These are phyloP conservation scores for Andricus grossulariae DNA, from an alignment of 1,140 invertebrate genomes.

Conservation along the genomic window DNA sequence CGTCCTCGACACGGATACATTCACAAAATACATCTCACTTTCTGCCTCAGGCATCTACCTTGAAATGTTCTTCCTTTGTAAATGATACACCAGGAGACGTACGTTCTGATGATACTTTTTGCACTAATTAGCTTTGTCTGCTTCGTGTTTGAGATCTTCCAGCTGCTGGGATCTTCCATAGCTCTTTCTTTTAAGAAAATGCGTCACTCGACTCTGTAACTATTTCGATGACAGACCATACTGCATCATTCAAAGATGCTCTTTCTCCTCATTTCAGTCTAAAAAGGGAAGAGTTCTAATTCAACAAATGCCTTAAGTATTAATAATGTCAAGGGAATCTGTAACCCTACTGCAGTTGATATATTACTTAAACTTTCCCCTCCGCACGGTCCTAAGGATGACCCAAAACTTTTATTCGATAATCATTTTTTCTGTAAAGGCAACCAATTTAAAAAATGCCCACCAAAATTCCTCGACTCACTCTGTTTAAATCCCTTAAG, in stretches of 20 bases:
- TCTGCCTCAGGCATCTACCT: neutral
- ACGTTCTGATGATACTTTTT: neutral
- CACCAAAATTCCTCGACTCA: too few relatives aligned
- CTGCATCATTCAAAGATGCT: neutral
- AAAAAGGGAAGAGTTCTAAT: too few relatives aligned
- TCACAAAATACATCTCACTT: conserved; percentile 12
- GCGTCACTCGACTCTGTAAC: conserved; percentile 4
- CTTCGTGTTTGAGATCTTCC: neutral
- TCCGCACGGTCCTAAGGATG: too few relatives aligned
- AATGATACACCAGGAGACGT: conserved; percentile 3
- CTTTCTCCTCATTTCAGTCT: neutral
- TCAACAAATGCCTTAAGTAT: too few relatives aligned
- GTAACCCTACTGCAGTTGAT: too few relatives aligned
- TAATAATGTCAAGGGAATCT: too few relatives aligned
- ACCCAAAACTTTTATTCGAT: too few relatives aligned
- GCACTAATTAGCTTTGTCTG: conserved; percentile 24
- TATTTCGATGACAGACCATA: conserved; percentile 4
- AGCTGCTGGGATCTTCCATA: neutral
- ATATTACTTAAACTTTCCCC: too few relatives aligned
- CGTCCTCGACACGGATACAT: neutral
- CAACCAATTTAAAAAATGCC: too few relatives aligned
- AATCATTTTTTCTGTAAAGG: too few relatives aligned
- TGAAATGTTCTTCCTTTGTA: conserved; percentile 8
- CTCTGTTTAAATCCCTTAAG: too few relatives aligned
- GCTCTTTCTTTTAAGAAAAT: neutral